These are phyloP conservation scores for Rhinatrema bivittatum DNA, from an alignment of 2,797 vertebrate species.

Conservation along the genomic window DNA sequence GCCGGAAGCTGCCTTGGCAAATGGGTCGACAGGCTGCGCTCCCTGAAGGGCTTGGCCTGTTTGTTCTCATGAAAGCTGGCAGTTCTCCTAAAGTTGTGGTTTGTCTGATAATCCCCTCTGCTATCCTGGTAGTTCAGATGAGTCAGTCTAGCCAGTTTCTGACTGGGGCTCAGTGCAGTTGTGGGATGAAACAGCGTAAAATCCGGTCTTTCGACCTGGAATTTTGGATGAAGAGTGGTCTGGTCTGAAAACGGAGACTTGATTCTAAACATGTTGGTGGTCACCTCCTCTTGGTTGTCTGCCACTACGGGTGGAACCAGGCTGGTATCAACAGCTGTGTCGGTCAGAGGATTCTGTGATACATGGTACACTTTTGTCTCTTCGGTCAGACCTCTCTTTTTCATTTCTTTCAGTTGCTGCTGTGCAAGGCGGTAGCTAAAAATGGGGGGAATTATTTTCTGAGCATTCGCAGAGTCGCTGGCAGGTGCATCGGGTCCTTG, in stretches of 20 bases:
- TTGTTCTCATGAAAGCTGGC: slow-evolving; percentile 86
- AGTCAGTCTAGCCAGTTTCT: slow-evolving; percentile 53
- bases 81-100: slow-evolving; percentile 78
- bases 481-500: slow-evolving; percentile 44
- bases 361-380: slow-evolving; percentile 89
- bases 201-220: slow-evolving; percentile 52
- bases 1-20: slow-evolving; percentile 71
- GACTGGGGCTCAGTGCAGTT: slow-evolving; percentile 40
- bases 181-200: slow-evolving; percentile 32
- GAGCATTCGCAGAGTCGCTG: slow-evolving; percentile 70
- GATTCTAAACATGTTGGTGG: slow-evolving; percentile 54
- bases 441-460: slow-evolving; percentile 85
- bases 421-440: slow-evolving; percentile 94
- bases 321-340: slow-evolving; percentile 68
- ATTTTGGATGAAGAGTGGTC: slow-evolving; percentile 29
- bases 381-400: slow-evolving; percentile 85
- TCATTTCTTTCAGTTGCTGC: slow-evolving; percentile 96
- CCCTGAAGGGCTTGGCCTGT: slow-evolving; percentile 72
- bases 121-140: slow-evolving; percentile 64
- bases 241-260: slow-evolving; percentile 66
- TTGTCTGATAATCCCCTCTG: slow-evolving; percentile 60
- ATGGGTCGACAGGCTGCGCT: slow-evolving; percentile 82
- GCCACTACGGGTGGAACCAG: slow-evolving; percentile 42
- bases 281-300: slow-evolving; percentile 53
- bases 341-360: slow-evolving; percentile 83